Evolutionary conservation across 1,140 invertebrate genomes (phyloP).

Genomic region (Leucophenga varia): DNA sequence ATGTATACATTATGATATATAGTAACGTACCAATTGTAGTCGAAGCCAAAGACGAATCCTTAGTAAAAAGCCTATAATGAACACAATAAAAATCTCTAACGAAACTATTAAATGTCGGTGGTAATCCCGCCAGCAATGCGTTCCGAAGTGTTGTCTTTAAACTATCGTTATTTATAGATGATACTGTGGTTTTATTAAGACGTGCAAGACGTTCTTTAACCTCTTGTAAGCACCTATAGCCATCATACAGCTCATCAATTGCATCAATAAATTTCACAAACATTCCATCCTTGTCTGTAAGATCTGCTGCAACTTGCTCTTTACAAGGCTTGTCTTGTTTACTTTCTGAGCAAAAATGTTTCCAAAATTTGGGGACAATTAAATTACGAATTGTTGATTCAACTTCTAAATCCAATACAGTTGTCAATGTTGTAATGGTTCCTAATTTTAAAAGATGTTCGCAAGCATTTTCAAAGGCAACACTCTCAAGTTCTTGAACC

Average conservation of each 20-base stretch:
- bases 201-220: slow-evolving; percentile 15
- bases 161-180: slow-evolving; percentile 10
- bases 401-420: slow-evolving; percentile 30
- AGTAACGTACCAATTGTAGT: slow-evolving; percentile 20
- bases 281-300: too few species aligned
- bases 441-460: slow-evolving; percentile 23
- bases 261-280: slow-evolving; percentile 36
- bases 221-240: slow-evolving; percentile 20
- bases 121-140: slow-evolving; percentile 70
- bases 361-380: slow-evolving; percentile 46
- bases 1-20: too few species aligned
- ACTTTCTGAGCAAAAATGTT: slow-evolving; percentile 33
- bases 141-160: slow-evolving; percentile 62
- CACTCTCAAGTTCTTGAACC: slow-evolving; percentile 13
- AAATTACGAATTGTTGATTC: slow-evolving; percentile 30
- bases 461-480: slow-evolving; percentile 29
- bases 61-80: slow-evolving; percentile 73
- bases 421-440: slow-evolving; percentile 20
- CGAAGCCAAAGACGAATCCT: slow-evolving; percentile 48
- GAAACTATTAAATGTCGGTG: slow-evolving; percentile 67
- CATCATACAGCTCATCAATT: slow-evolving; percentile 28
- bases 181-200: slow-evolving; percentile 12
- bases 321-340: slow-evolving; percentile 10
- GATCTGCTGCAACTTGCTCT: too few species aligned
- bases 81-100: slow-evolving; percentile 76